These are phyloP conservation scores for Macrophya alboannulata DNA, from an alignment of 2,888 invertebrate species.

Conservation along the genomic window DNA sequence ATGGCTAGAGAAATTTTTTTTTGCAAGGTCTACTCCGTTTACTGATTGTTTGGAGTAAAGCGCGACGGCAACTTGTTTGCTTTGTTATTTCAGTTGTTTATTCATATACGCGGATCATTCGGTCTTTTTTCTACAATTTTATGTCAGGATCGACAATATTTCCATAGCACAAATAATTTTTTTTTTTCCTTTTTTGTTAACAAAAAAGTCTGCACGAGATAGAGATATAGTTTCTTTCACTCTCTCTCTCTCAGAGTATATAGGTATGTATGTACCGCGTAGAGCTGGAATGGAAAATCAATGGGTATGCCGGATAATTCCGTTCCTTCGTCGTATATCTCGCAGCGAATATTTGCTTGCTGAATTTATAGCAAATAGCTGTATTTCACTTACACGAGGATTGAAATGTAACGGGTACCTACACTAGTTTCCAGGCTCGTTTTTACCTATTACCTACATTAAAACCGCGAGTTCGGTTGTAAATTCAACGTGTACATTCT, in stretches of 20 bases:
- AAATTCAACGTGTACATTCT: neutral
- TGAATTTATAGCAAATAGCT: conserved; percentile 1
- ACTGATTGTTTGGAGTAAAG: neutral
- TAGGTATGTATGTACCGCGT: neutral
- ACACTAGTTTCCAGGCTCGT: neutral
- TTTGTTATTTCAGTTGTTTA: neutral
- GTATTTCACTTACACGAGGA: neutral
- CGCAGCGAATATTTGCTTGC: conserved; percentile 14
- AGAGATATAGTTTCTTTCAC: neutral
- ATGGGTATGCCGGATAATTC: neutral
- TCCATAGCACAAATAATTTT: neutral
- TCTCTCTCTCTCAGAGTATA: neutral
- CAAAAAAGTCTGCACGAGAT: neutral
- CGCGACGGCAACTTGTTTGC: conserved; percentile 20
- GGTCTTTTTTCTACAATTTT: neutral
- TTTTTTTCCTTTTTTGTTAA: neutral
- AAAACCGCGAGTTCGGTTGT: neutral
- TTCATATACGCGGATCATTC: neutral
- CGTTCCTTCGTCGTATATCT: conserved; percentile 8
- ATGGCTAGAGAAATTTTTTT: neutral
- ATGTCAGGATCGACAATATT: neutral
- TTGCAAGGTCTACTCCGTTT: neutral
- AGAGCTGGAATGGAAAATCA: conserved; percentile 29
- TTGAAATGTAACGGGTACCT: neutral
- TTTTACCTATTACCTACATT: conserved; percentile 9